Evolutionary conservation across 2,797 vertebrate genomes (phyloP).

Genomic region (Chaunax sp.): DNA sequence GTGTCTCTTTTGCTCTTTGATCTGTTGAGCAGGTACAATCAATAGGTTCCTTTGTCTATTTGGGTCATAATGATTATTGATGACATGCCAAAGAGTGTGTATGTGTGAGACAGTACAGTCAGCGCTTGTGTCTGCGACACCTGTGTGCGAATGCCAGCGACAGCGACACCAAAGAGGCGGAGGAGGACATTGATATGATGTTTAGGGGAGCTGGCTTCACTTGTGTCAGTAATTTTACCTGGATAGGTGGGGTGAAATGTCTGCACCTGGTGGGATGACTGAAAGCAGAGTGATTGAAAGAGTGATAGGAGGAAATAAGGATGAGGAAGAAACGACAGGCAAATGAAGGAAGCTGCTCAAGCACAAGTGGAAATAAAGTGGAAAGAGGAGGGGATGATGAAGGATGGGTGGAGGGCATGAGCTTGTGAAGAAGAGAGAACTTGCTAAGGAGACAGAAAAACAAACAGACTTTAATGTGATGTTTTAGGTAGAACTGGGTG

Average conservation of each 20-base stretch:
- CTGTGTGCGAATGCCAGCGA: not conserved
- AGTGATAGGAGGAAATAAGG: constrained; percentile 35
- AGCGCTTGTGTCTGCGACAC: not conserved
- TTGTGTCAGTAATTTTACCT: constrained; percentile 23
- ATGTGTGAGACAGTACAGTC: not conserved
- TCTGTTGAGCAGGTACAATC: constrained; percentile 39
- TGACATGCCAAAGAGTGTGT: constrained; percentile 1
- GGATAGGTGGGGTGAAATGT: constrained; percentile 12
- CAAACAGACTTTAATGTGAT: not conserved
- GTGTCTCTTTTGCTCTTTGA: constrained; percentile 25
- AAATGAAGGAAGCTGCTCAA: constrained; percentile 22
- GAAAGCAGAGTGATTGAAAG: constrained; percentile 39
- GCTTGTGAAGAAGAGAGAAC: not conserved
- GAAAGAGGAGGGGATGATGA: not conserved
- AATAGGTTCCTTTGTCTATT: constrained; percentile 31
- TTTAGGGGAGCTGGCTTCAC: not conserved
- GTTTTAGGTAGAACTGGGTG: not conserved
- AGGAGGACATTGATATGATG: constrained; percentile 24
- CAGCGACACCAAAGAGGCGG: constrained; percentile 17
- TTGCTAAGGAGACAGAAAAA: not conserved
- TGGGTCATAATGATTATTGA: constrained; percentile 42
- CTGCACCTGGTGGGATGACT: constrained; percentile 22
- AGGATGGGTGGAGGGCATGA: not conserved
- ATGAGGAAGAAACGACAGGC: constrained; percentile 12
- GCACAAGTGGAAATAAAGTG: constrained; percentile 3